These are phyloP conservation scores for Chymomyza procnemis DNA, from an alignment of 2,888 invertebrate species.

Conservation along the genomic window DNA sequence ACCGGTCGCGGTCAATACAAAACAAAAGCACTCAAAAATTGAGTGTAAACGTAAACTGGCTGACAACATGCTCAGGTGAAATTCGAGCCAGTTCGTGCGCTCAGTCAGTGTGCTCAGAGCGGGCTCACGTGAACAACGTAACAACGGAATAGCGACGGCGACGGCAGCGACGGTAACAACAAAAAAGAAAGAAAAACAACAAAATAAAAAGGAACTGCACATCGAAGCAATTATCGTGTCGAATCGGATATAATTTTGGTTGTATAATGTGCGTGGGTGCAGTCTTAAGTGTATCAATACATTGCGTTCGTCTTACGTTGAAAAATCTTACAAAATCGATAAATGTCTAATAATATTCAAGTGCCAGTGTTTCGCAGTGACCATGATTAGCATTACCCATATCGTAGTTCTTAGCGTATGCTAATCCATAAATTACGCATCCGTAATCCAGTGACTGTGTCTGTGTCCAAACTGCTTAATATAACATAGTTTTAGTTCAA, in stretches of 20 bases:
- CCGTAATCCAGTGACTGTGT: slow-evolving; percentile 7
- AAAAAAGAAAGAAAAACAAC: slow-evolving; percentile 8
- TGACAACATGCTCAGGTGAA: slow-evolving; percentile 62
- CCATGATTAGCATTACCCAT: slow-evolving; percentile 6
- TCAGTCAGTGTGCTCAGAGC: slow-evolving; percentile 76
- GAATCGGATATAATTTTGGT: slow-evolving; percentile 5
- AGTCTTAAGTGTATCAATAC: slow-evolving; percentile 47
- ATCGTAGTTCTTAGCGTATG: background rate
- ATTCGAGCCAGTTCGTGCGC: slow-evolving; percentile 71
- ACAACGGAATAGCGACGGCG: slow-evolving; percentile 43
- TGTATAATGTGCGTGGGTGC: slow-evolving; percentile 44
- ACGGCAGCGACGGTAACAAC: slow-evolving; percentile 14
- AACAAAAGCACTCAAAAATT: slow-evolving; percentile 58
- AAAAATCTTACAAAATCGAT: background rate
- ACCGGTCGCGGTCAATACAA: slow-evolving; percentile 51
- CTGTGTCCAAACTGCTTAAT: slow-evolving; percentile 24
- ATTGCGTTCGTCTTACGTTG: slow-evolving; percentile 31
- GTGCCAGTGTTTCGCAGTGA: slow-evolving; percentile 25
- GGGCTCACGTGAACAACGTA: slow-evolving; percentile 77
- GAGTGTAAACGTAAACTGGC: slow-evolving; percentile 42
- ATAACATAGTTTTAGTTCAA: background rate
- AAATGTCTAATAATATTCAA: slow-evolving; percentile 7
- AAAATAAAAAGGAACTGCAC: slow-evolving; percentile 5
- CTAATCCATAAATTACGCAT: too few species aligned
- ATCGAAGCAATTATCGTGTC: background rate